These are phyloP conservation scores for Ridgeia piscesae DNA, from an alignment of 1,140 invertebrate genomes.

Conservation along the genomic window DNA sequence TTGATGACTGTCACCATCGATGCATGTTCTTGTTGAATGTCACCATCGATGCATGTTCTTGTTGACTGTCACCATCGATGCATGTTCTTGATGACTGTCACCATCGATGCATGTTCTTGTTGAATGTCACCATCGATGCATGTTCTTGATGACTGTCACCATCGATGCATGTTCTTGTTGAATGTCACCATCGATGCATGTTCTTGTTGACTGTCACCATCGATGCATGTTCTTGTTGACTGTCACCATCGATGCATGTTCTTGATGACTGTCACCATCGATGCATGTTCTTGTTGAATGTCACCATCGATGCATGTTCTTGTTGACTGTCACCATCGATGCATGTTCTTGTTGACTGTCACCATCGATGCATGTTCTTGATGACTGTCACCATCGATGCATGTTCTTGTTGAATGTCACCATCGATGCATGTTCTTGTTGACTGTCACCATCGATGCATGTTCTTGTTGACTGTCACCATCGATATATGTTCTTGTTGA, in stretches of 20 bases:
- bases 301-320: no score
- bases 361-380: no score
- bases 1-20: background rate
- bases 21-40: no score
- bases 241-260: no score
- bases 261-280: no score
- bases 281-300: background rate
- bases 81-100: no score
- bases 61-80: background rate
- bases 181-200: background rate
- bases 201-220: no score
- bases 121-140: background rate
- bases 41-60: background rate
- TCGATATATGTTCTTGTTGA: no score
- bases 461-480: background rate
- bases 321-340: background rate
- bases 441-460: background rate
- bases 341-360: background rate
- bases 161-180: background rate
- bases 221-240: background rate
- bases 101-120: background rate
- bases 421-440: no score
- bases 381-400: background rate
- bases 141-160: no score
- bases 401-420: background rate